Base-by-base conservation (phyloP, 2,888 invertebrate genomes). In the Elgonia sp. region DNA sequence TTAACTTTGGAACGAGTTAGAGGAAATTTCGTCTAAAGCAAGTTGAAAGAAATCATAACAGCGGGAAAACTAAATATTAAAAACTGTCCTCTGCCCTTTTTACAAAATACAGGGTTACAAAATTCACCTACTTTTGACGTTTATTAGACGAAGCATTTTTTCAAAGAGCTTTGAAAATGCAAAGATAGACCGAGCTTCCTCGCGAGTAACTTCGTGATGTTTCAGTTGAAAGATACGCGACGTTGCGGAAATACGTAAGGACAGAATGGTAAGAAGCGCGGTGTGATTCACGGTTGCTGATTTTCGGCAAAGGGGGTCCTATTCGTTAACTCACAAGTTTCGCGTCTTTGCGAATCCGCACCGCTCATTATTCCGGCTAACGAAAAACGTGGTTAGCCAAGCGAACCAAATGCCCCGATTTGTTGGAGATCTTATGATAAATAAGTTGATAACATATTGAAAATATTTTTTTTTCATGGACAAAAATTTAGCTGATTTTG, bases 331-430 rank as follows among this genome's bases (percentile, higher is more conserved):
- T 65, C 62, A 55, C 37, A 67, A 86, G 79, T 83, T 86, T 77
- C 40, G 79, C 82, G 72, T 87, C 85, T 81, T 86, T 84, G 75
- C 77, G 84, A 84, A 70, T 75, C 69, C 80, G 65, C 76, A 57
- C 72, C 73, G 76, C 65, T 84, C 80, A 90, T 92, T 92, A 92
- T 92, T 92, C 90, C 90, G 88, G 84, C 29, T 76, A 87, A 89
- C 86, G 91, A 92, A 91, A 93, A 93, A 92, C 89, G 92, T 92
- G 92, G 92, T 93, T 93, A 91, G 91, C 91, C 90, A 90, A 87
- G 84, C 89, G 91, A 91, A 91, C 93, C 93, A 93, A 93, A 93
- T 92, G 93, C 91, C 92, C 93, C 93, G 94, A 94, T 93, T 94
- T 92, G 75, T 18, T 57, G 62, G 5, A 92, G 92, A 87, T 79